Evolutionary conservation across 1,140 invertebrate species (phyloP), one percentile per base, ranked within the genome.

Genomic region (Nephotettix cincticeps): DNA sequence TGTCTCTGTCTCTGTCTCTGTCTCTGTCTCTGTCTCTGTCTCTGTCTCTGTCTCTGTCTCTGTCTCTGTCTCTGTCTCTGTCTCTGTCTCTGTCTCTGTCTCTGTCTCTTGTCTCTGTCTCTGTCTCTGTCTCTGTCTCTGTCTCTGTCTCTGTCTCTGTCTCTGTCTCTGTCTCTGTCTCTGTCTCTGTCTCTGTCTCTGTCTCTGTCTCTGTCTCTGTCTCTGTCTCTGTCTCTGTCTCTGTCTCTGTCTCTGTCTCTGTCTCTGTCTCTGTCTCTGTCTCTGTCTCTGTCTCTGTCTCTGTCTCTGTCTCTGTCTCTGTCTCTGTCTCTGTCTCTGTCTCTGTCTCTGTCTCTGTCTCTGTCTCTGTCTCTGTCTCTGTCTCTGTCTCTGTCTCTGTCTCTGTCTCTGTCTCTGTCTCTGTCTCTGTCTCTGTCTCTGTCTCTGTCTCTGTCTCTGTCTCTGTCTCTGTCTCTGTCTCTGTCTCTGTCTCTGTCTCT

Each of bases 81-180:
- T 68, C 66, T 68, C 66, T 68, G 6, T 68, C 32, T 68, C 32
- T 68, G 6, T 68, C 32, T 68, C 32, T 68, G 6, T 68, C 32
- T n/a, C n/a, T n/a, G n/a, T n/a, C n/a, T n/a, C n/a, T n/a, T n/a
- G n/a, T n/a, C n/a, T n/a, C n/a, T n/a, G n/a, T n/a, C n/a, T 68
- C 32, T 68, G 6, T 68, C 32, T 68, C 32, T 68, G 6, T 68
- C 32, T 68, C 32, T 68, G 6, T 68, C 32, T 68, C 32, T 68
- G 6, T 68, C 32, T 68, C 32, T 68, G 6, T 68, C 32, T 68
- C 32, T 68, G 6, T 68, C 32, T 68, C 32, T 68, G 6, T 68
- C 32, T 68, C 32, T 68, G 6, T 68, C 32, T 68, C 32, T 68
- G 6, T 68, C 32, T 68, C 32, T 68, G 6, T 68, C 32, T 68